These are phyloP conservation scores for Rosalia funebris DNA, from an alignment of 2,888 invertebrate species.

Conservation along the genomic window DNA sequence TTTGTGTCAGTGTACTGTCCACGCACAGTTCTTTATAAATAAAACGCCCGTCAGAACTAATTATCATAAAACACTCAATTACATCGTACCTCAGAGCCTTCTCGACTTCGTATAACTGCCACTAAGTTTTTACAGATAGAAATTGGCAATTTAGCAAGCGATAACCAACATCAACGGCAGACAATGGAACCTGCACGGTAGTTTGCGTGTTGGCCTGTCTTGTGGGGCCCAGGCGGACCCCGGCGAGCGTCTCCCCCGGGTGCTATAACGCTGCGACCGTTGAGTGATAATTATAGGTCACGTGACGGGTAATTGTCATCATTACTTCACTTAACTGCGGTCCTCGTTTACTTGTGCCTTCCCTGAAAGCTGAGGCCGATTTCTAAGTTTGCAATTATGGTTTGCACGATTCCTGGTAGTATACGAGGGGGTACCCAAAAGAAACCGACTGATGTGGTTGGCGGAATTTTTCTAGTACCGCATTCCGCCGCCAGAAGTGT, in stretches of 20 bases:
- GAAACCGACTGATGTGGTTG: too few species aligned
- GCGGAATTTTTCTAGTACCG: too few species aligned
- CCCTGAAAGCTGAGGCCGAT: neutral
- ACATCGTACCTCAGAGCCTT: neutral
- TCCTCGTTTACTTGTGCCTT: neutral
- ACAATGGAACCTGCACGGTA: slow-evolving; percentile 45
- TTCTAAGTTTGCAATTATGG: neutral
- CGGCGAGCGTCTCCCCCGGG: slow-evolving; percentile 47
- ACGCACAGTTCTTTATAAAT: too few species aligned
- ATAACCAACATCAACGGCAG: slow-evolving; percentile 32
- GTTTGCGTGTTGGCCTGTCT: slow-evolving; percentile 48
- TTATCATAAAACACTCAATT: slow-evolving; percentile 21
- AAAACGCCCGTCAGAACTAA: too few species aligned
- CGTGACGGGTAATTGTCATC: slow-evolving; percentile 62
- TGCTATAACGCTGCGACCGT: slow-evolving; percentile 55
- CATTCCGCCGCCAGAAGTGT: too few species aligned
- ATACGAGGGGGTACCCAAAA: neutral
- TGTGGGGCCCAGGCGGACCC: slow-evolving; percentile 40
- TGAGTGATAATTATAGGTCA: slow-evolving; percentile 63
- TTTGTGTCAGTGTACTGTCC: too few species aligned
- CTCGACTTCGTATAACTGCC: neutral
- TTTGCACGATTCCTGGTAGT: neutral
- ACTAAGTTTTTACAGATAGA: slow-evolving; percentile 32
- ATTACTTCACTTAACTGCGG: slow-evolving; percentile 47
- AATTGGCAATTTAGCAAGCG: slow-evolving; percentile 46